A percentile compares a stretch with the other conserved stretches of the same genome.
Evolutionary conservation across 2,888 invertebrate species (phyloP).

Genomic region (Drosophila austrosaltans): DNA sequence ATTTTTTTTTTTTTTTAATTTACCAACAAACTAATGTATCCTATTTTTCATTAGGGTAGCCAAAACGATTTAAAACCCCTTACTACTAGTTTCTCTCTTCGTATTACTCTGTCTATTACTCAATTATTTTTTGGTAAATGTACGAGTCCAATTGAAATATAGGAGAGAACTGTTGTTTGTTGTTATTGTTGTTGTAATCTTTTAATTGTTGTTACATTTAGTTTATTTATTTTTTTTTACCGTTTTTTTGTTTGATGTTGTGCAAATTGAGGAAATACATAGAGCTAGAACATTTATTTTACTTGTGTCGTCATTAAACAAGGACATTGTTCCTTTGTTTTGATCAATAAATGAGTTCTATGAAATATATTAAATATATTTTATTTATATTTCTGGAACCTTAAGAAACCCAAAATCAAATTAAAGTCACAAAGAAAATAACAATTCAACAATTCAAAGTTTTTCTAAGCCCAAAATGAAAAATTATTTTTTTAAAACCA

Average conservation of each 20-base stretch:
- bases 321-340: too few species aligned
- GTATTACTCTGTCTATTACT: neutral
- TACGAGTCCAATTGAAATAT: constrained; percentile 8
- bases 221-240: neutral
- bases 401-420: too few species aligned
- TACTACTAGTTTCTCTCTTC: neutral
- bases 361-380: too few species aligned
- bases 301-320: too few species aligned
- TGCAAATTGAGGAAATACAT: constrained; percentile 15
- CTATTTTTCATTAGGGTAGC: neutral
- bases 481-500: too few species aligned
- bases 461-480: too few species aligned
- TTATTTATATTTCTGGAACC: too few species aligned
- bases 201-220: constrained; percentile 8
- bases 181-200: neutral
- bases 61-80: neutral
- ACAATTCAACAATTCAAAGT: too few species aligned
- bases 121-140: neutral
- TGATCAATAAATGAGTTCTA: too few species aligned
- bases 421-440: too few species aligned
- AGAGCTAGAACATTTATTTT: constrained; percentile 16
- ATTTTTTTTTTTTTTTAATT: too few species aligned
- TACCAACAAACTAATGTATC: neutral
- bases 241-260: constrained; percentile 21
- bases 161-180: neutral